Base-by-base conservation (phyloP, 2,888 invertebrate species). In the Melieria picta region DNA sequence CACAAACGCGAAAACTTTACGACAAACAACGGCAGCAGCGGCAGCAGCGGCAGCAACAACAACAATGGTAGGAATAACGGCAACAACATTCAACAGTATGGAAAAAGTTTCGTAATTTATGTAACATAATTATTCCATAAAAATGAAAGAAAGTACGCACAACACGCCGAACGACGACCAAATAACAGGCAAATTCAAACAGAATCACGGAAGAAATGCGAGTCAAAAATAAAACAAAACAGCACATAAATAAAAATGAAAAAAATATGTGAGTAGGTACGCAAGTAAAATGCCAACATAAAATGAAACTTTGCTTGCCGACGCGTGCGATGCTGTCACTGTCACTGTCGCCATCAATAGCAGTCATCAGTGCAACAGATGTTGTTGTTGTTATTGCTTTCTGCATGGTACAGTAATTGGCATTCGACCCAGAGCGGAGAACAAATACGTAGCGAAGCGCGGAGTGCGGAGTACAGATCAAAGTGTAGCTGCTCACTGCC, bases 81-180 rank as follows among this genome's bases (percentile, higher is more conserved):
- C 75, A 75, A 78, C 75, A 77, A 75, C 75, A 79, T 77, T 73
- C 77, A 74, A 75, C 77, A 71, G 69, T 61, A 61, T 69, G 73
- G 62, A 77, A 78, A 82, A 84, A 83, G 80, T 82, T 84, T 81
- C 75, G 78, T 81, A 81, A 83, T 83, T 83, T 83, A 80, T 81
- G 79, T 79, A 77, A 80, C 79, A 78, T 83, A 83, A 83, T 83
- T 83, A 83, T 80, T 77, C 78, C 71, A 79, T 79, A 79, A 80
- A 80, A 79, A 30, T 62, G 57, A 74, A 75, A 61, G 58, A 69
- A 73, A 62, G 52, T 75, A 71, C 58, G 30, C 55, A 65, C 52
- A 71, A 69, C n/a, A 58, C 30, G 30, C 2, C 30, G 30, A 30
- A 1, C 30, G 1, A 30, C 30, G 30, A 30, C 30, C 30, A 30